Evolutionary conservation across 2,797 vertebrate species (phyloP), one percentile per base, ranked within the genome.

Genomic region (Geotrypetes seraphini): DNA sequence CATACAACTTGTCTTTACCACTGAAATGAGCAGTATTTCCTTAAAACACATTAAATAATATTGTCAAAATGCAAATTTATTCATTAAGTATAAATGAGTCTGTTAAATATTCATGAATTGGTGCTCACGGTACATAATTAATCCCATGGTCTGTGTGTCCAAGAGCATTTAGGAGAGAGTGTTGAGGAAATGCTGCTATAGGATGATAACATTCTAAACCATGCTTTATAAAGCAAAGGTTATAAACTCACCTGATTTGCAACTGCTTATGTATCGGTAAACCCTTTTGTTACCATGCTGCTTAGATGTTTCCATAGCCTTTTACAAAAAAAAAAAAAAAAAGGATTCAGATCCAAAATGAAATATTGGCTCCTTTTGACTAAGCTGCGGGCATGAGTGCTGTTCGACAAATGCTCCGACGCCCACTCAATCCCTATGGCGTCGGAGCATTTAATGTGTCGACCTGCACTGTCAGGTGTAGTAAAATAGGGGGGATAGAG

Each of bases 101-200:
- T 67, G 63, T 80, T 81, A 81, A 80, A 85, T 84, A 84, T 83
- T 84, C 78, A 84, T 81, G 79, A 78, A 73, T 64, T 78, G 75
- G 79, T 81, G 59, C 63, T 78, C 54, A 55, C 55, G 49, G 59
- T 72, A 57, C 78, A 63, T 79, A 78, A 84, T 84, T 84, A 81
- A 83, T 83, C 74, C 71, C 63, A 51, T 58, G 71, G 71, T 78
- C 68, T 78, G 51, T 66, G 58, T 73, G 72, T 79, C 74, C 70
- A 72, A 74, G 67, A 67, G 48, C 52, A 59, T 57, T 73, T 74
- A 66, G 44, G 53, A 62, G 56, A 64, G 64, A 73, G 54, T 47
- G 47, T 14, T 44, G 37, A 29, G 48, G 32, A 55, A 48, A 56
- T 1, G 10, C 46, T 59, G 33, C 39, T 43, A 47, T 20, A 45